Base-by-base conservation (phyloP, 2,888 invertebrate genomes). In the Oscheius onirici region DNA sequence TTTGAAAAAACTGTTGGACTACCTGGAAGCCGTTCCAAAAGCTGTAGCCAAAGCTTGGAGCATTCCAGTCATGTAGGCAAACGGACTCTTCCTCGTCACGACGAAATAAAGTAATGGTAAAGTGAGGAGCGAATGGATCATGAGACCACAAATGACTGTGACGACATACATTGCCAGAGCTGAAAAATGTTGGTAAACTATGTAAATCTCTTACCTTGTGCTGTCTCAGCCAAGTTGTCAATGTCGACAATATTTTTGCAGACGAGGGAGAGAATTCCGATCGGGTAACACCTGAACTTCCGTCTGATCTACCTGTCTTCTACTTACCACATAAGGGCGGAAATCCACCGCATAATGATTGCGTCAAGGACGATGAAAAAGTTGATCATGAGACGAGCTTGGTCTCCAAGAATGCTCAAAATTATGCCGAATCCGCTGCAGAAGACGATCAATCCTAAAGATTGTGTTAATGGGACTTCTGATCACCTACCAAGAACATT, bases 31-130 rank as follows among this genome's bases (percentile, higher is more conserved):
- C 28, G 97, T 97, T 82, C 95, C 96, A 88, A 97, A 97, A 49
- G 96, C 96, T 0, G 96, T 97, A 3, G 94, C 93, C 89, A 95
- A 90, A 20, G 96, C 95, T 86, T 95, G 94, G 5, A 93, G 92
- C 91, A 95, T 92, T 46, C 86, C 87, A 8, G 86, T 86, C 82
- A 87, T 84, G 69, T 83, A 86, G 20, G 83, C 79, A 69, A 87
- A 87, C 10, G 86, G 86, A 20, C 80, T 83, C 77, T 92, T 92
- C 52, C 85, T 88, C 6, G 86, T 93, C 49, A 92, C 91, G 76
- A 94, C 83, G 81, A 94, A 93, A 90, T 93, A 97, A 58, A 97
- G 90, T 8, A 93, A 88, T 5, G 96, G 95, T 60, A 97, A 91
- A 0, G 95, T 92, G 24, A 96, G 92, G 84, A 97, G 93, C 10